phyloP scores from a whole-genome alignment of 2,113 vertebrate species.

The Salvator merianae region DNA sequence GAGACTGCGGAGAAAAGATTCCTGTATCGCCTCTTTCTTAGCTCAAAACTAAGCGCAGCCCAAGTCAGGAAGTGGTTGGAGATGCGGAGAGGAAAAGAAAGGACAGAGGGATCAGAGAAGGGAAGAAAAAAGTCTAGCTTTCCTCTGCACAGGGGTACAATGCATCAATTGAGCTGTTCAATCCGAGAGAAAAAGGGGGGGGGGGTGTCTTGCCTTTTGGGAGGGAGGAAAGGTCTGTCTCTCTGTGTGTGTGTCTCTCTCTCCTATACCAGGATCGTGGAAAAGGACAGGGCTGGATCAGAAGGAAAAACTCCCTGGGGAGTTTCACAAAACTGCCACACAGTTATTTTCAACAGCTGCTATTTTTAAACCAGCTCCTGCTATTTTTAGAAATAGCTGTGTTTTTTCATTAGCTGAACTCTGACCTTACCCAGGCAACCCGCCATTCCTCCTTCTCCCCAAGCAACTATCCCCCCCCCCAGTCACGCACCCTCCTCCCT shows the following conservation, averaged over 20 bases:
- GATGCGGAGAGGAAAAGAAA: background rate
- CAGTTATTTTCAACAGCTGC: slow-evolving; percentile 59
- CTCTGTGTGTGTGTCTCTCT: background rate
- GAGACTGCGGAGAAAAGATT: background rate
- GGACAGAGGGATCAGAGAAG: background rate
- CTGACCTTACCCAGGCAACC: slow-evolving; percentile 49
- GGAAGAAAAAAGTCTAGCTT: background rate
- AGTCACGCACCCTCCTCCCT: background rate
- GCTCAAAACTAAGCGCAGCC: background rate
- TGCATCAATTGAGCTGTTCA: slow-evolving; percentile 24
- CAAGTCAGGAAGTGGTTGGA: background rate
- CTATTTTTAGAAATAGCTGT: slow-evolving; percentile 70
- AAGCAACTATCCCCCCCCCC: background rate
- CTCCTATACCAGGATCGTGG: slow-evolving; percentile 22
- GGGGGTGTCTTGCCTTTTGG: slow-evolving; percentile 27
- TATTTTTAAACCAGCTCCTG: slow-evolving; percentile 67
- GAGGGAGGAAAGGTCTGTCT: background rate
- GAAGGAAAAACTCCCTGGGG: slow-evolving; percentile 53
- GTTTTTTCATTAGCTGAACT: slow-evolving; percentile 70
- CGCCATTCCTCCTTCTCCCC: background rate
- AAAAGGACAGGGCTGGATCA: slow-evolving; percentile 18
- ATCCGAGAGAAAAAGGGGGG: slow-evolving; percentile 18
- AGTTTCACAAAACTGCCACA: slow-evolving; percentile 56
- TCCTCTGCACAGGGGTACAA: slow-evolving; percentile 23
- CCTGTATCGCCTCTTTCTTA: background rate